A percentile compares a stretch with the other conserved stretches of the same genome.
Conservation (phyloP, 2,888 invertebrate species). For the Clostera curtula region DNA sequence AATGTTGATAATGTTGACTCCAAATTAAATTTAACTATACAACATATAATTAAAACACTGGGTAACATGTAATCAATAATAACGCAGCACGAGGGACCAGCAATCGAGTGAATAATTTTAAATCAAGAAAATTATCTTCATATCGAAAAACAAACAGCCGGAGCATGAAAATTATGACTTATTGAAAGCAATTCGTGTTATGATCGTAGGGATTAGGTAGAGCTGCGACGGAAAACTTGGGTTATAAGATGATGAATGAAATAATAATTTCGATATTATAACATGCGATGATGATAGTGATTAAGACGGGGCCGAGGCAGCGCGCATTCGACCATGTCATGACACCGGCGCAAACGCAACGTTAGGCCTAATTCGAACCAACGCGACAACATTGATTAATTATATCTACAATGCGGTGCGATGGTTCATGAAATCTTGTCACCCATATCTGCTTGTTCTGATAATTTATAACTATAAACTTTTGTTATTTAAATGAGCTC, state of each 20-base stretch:
- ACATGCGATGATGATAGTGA: constrained; percentile 53
- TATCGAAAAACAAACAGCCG: constrained; percentile 60
- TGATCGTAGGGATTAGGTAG: constrained; percentile 63
- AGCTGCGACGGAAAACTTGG: constrained; percentile 57
- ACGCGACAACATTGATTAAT: constrained; percentile 54
- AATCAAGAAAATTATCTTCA: constrained; percentile 48
- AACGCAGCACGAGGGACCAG: constrained; percentile 45
- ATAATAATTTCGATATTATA: constrained; percentile 64
- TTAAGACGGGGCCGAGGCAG: constrained; percentile 39
- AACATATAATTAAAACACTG: constrained; percentile 60
- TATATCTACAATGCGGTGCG: constrained; percentile 44
- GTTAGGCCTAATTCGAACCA: constrained; percentile 64
- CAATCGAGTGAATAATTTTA: constrained; percentile 45
- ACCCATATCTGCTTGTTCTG: too few relatives aligned
- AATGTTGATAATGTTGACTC: constrained; percentile 35
- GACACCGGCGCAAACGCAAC: constrained; percentile 46
- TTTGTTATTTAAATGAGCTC: too few relatives aligned
- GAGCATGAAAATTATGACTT: constrained; percentile 53
- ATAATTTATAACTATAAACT: too few relatives aligned
- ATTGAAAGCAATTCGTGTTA: constrained; percentile 62
- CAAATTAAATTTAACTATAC: constrained; percentile 53
- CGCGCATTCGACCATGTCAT: constrained; percentile 45
- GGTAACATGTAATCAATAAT: constrained; percentile 64
- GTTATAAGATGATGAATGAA: constrained; percentile 61
- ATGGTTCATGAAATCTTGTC: constrained; percentile 41